Evolutionary conservation across 2,888 invertebrate species (phyloP), one percentile per base, ranked within the genome.

Genomic region (Noctua pronuba): DNA sequence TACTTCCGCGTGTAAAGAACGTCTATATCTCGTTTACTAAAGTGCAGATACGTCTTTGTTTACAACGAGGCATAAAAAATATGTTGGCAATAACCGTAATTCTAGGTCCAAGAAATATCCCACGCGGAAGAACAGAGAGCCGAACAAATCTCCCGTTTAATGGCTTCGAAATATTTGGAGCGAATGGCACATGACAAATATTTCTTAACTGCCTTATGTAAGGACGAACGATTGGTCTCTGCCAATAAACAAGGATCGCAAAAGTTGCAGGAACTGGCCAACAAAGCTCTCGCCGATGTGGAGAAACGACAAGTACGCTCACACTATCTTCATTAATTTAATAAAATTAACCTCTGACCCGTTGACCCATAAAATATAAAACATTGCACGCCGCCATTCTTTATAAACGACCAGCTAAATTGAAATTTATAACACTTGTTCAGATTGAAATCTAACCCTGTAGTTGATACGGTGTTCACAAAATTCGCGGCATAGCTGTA

Each of bases 111-210:
- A 91, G 95, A 95, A 91, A 93, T 95, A 90, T 94, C 95, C 75
- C 93, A 93, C 24, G 92, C 94, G 75, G 95, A 95, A 90, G 94
- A 94, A 91, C 95, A 96, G 80, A 94, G 90, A 88, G 88, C 91
- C 70, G 91, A 94, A 77, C 94, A 94, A 91, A 95, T 95, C 88
- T 94, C 94, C 77, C 94, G 95, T 68, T 89, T 96, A 91, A 96
- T 96, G 96, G 94, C 96, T 71, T 96, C 96, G 70, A 96, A 95
- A 92, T 96, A 96, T 93, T 93, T 96, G 91, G 94, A 95, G 86
- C 93, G 95, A 91, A 96, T 96, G 96, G 96, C 96, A 72, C 95
- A 96, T 87, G 96, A 96, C 91, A 96, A 96, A 92, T 93, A 96
- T 92, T 96, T 96, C 87, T 93, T 96, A 83, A 94, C 92, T 69